Conservation (phyloP, 2,113 vertebrate species). For the Panthera uncia region DNA sequence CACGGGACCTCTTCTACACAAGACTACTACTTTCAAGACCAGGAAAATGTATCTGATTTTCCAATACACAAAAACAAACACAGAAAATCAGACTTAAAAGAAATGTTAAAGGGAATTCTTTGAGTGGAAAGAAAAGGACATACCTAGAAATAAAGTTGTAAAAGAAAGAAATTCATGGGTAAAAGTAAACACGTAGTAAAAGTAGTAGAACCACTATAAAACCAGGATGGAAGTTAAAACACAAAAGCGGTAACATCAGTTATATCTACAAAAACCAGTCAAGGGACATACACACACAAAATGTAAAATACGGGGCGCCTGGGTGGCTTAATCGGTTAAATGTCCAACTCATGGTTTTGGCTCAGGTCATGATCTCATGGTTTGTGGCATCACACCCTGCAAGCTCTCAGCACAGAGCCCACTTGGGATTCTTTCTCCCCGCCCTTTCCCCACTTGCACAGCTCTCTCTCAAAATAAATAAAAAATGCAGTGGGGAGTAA, state of each 20-base stretch:
- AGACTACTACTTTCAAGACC: neutral
- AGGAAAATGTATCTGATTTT: neutral
- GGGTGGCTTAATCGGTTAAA: too few relatives aligned
- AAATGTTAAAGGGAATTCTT: neutral
- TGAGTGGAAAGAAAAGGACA: neutral
- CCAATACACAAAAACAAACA: neutral
- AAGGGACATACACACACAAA: neutral
- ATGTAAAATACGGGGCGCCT: neutral
- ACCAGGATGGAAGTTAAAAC: neutral
- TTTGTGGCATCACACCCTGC: too few relatives aligned
- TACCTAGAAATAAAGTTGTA: neutral
- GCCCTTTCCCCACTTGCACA: too few relatives aligned
- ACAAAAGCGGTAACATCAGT: neutral
- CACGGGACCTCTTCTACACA: neutral
- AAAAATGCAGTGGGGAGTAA: neutral
- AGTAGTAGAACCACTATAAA: neutral
- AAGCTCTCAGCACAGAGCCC: too few relatives aligned
- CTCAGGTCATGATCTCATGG: too few relatives aligned
- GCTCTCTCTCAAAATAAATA: neutral
- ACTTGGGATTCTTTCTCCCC: too few relatives aligned
- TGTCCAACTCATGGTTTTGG: too few relatives aligned
- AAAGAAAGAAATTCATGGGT: neutral
- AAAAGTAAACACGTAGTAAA: neutral
- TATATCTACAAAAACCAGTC: neutral
- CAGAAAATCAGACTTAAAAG: neutral